These are phyloP conservation scores for Agrochola macilenta DNA, from an alignment of 2,888 invertebrate species.

Conservation along the genomic window DNA sequence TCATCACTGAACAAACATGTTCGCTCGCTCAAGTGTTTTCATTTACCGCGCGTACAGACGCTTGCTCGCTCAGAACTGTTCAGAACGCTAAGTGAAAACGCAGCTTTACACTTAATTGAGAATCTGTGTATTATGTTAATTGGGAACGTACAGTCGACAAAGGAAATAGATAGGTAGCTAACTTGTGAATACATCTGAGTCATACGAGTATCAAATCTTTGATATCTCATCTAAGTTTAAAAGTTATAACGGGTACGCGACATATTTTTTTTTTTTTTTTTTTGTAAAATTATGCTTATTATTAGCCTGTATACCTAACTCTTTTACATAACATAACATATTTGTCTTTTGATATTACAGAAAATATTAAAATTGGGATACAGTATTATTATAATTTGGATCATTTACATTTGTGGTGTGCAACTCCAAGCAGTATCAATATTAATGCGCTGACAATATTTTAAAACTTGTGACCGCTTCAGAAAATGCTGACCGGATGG, in stretches of 20 bases:
- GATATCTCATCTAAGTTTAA: background rate
- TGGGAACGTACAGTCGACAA: background rate
- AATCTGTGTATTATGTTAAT: too few relatives aligned
- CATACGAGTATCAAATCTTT: too few relatives aligned
- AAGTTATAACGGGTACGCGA: background rate
- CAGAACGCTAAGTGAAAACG: too few relatives aligned
- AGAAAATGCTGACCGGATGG: conserved; percentile 26
- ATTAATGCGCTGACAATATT: conserved; percentile 6
- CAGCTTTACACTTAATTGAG: too few relatives aligned
- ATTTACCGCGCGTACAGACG: too few relatives aligned
- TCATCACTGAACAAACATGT: too few relatives aligned
- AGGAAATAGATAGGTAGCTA: background rate
- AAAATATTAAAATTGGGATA: background rate
- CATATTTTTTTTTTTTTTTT: too few relatives aligned
- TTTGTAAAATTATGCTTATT: background rate
- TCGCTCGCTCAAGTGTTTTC: too few relatives aligned
- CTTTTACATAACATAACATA: background rate
- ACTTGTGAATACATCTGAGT: background rate
- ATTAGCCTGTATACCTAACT: background rate
- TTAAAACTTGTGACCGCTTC: background rate
- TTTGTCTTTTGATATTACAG: background rate
- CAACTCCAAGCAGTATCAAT: conserved; percentile 13
- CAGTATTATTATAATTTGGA: background rate
- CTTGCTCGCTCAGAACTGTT: too few relatives aligned
- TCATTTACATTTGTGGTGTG: background rate